A percentile compares a stretch with the other conserved stretches of the same genome.
Evolutionary conservation across 1,140 invertebrate species (phyloP).

Genomic region (Drosophila arawakana): DNA sequence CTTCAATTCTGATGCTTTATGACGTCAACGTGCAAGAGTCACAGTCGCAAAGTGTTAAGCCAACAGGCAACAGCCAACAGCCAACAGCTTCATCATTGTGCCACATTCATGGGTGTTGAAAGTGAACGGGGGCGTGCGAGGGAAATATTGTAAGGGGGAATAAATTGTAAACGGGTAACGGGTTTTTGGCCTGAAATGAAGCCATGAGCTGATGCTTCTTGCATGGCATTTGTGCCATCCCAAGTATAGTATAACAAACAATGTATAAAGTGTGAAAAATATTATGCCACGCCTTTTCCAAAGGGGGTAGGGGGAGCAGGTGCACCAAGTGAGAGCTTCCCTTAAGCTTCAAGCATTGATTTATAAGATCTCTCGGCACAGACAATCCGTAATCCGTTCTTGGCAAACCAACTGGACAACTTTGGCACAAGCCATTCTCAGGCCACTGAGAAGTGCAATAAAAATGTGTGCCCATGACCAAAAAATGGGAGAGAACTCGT

Average conservation of each 20-base stretch:
- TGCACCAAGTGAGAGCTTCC: constrained; percentile 2
- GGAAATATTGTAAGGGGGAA: too few relatives aligned
- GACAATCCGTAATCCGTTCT: constrained; percentile 72
- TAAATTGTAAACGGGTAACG: constrained; percentile 26
- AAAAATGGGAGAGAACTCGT: constrained; percentile 13
- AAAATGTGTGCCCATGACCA: constrained; percentile 64
- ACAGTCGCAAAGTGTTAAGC: constrained; percentile 61
- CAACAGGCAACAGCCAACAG: constrained; percentile 59
- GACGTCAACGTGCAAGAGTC: constrained; percentile 60
- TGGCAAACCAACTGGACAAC: constrained; percentile 72
- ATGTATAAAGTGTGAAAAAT: constrained; percentile 50
- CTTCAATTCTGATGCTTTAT: constrained; percentile 46
- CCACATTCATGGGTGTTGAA: background rate
- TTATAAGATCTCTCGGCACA: constrained; percentile 57
- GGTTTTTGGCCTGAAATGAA: constrained; percentile 40
- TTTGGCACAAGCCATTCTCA: constrained; percentile 54
- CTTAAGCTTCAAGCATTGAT: constrained; percentile 80
- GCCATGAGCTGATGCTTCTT: constrained; percentile 35
- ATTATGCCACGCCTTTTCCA: constrained; percentile 41
- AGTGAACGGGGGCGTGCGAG: background rate
- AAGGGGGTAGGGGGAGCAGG: constrained; percentile 8
- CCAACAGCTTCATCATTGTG: constrained; percentile 70
- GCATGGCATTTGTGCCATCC: constrained; percentile 57
- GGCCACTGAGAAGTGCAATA: constrained; percentile 70
- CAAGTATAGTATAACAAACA: constrained; percentile 68